Evolutionary conservation across 2,797 vertebrate species (phyloP), one percentile per base, ranked within the genome.

Genomic region (Eulemur albifrons): DNA sequence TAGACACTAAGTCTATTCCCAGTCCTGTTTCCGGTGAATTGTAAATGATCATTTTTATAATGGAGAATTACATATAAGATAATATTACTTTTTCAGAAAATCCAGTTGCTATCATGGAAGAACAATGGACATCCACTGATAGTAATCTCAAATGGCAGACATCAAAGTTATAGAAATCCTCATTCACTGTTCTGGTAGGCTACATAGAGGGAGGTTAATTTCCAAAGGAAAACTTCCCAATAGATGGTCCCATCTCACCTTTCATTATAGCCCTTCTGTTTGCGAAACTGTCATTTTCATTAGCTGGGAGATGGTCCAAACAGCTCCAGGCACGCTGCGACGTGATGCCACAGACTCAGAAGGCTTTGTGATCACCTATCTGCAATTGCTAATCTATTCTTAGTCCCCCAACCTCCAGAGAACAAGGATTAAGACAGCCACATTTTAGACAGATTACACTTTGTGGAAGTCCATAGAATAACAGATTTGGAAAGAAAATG

Each of bases 21-120:
- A 38, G 40, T 79, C 88, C 43, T 93, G 6, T 35, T 83, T 88
- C n/a, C 67, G 30, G 40, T 32, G 20, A 70, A 13, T 43, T 88
- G 48, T 86, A n/a, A 40, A 80, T 79, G n/a, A 85, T 85, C 43
- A 82, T 70, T 75, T 61, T 45, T 59, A 70, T n/a, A 69, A 27
- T 21, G 25, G 92, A 75, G 50, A 92, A 92, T 61, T 94, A 69
- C 20, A 63, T 38, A 30, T 88, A 79, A 67, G 21, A 88, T 45
- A 84, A 88, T 65, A 75, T 88, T 73, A 77, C 69, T 93, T 75
- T 70, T 27, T 90, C 70, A 90, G 43, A 94, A 88, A 79, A 92
- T 80, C 7, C 32, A 81, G 59, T 76, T 69, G 12, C 85, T 35
- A 45, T 67, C 35, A 75, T 25, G 61, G 50, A 95, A 96, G 65